Conservation (phyloP, 2,113 vertebrate genomes). For the Talpa occidentalis region DNA sequence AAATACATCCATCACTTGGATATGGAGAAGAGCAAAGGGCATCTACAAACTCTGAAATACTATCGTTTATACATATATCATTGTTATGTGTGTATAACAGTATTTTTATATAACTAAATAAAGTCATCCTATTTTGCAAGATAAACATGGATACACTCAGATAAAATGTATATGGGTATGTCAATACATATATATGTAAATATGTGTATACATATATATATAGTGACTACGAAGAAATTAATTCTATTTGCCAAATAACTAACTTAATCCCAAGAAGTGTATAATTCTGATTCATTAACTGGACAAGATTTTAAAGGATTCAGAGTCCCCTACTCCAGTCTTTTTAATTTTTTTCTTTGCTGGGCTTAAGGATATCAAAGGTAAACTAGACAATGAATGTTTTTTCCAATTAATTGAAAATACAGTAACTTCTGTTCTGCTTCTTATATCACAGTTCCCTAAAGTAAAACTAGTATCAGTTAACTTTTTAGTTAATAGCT, state of each 20-base stretch:
- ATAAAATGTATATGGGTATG: neutral
- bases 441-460: neutral
- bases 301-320: neutral
- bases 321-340: neutral
- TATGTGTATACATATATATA: neutral
- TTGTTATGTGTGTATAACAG: neutral
- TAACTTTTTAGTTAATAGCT: neutral
- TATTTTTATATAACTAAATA: slow-evolving; percentile 7
- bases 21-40: slow-evolving; percentile 40
- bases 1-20: neutral
- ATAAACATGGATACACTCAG: slow-evolving; percentile 68
- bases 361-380: slow-evolving; percentile 27
- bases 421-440: neutral
- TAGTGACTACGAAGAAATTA: slow-evolving; percentile 16
- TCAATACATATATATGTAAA: rapidly evolving
- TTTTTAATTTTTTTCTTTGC: neutral
- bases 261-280: slow-evolving; percentile 51
- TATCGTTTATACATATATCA: neutral
- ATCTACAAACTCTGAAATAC: neutral
- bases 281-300: neutral
- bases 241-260: slow-evolving; percentile 79
- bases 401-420: slow-evolving; percentile 30
- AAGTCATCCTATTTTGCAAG: slow-evolving; percentile 64
- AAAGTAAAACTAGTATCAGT: neutral
- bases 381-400: neutral